These are phyloP conservation scores for Argyra leucocephala DNA, from an alignment of 2,888 invertebrate species.

Conservation along the genomic window DNA sequence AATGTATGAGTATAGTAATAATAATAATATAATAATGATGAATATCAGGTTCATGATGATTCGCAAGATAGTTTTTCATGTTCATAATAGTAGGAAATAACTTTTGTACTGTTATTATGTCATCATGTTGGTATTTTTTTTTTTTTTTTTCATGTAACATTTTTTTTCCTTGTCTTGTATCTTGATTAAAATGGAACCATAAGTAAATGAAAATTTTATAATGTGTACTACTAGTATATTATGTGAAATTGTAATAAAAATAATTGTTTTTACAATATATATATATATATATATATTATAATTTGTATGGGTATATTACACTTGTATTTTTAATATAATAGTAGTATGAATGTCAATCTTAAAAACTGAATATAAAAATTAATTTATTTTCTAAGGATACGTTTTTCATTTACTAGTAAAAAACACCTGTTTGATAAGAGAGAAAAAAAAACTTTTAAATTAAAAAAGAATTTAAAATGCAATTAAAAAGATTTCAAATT, in stretches of 20 bases:
- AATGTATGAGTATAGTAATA: neutral
- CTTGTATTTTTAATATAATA: too few species aligned
- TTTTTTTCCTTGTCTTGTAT: neutral
- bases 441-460: too few species aligned
- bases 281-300: too few species aligned
- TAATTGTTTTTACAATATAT: neutral
- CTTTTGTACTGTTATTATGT: neutral
- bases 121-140: neutral
- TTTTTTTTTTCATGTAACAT: neutral
- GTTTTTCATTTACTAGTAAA: too few species aligned
- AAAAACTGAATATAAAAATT: too few species aligned
- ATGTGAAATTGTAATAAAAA: neutral
- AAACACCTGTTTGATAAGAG: too few species aligned
- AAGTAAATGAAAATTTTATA: neutral
- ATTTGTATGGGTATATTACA: too few species aligned
- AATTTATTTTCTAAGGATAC: too few species aligned
- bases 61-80: neutral
- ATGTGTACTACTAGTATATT: neutral
- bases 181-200: neutral
- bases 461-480: too few species aligned
- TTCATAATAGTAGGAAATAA: neutral
- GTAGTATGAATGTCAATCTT: too few species aligned
- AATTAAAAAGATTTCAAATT: too few species aligned
- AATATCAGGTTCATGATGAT: neutral
- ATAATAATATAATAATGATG: neutral